phyloP scores from a whole-genome alignment of 1,140 invertebrate genomes.

The Tetramorium parvispinum region DNA sequence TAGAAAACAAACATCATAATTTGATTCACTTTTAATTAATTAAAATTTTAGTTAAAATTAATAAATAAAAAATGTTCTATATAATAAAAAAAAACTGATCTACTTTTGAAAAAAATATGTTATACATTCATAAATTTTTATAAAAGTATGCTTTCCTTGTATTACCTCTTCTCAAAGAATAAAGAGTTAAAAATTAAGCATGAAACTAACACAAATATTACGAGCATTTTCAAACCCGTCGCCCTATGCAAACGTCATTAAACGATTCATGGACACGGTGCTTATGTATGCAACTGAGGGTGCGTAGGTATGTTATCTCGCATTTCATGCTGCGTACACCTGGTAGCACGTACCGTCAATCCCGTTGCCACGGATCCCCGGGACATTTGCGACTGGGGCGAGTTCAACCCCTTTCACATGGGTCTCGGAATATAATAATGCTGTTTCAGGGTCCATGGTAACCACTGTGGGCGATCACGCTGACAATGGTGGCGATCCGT shows the following conservation, averaged over 20 bases:
- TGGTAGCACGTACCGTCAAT: slow-evolving; percentile 73
- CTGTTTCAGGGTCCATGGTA: slow-evolving; percentile 3
- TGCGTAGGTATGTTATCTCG: slow-evolving; percentile 69
- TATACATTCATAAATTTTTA: neutral
- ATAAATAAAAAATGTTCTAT: neutral
- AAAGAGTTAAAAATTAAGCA: neutral
- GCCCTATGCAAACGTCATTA: slow-evolving; percentile 20
- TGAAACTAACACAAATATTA: neutral
- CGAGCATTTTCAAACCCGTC: neutral
- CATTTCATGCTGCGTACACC: slow-evolving; percentile 65
- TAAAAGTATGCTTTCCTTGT: neutral
- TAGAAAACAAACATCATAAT: neutral
- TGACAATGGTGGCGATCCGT: slow-evolving; percentile 31
- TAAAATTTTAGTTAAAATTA: neutral
- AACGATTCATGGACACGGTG: slow-evolving; percentile 38
- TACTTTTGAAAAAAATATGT: neutral
- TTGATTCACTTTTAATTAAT: neutral
- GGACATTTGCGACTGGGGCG: slow-evolving; percentile 39
- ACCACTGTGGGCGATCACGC: neutral
- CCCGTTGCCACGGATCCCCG: slow-evolving; percentile 63
- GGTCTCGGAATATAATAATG: slow-evolving; percentile 61
- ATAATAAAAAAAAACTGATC: neutral
- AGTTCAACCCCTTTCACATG: slow-evolving; percentile 34
- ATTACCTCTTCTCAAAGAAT: neutral
- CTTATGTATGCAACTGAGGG: slow-evolving; percentile 59